A percentile compares a stretch with the other conserved stretches of the same genome.
These are phyloP conservation scores for Patella caerulea DNA, from an alignment of 2,888 invertebrate species.

Conservation along the genomic window DNA sequence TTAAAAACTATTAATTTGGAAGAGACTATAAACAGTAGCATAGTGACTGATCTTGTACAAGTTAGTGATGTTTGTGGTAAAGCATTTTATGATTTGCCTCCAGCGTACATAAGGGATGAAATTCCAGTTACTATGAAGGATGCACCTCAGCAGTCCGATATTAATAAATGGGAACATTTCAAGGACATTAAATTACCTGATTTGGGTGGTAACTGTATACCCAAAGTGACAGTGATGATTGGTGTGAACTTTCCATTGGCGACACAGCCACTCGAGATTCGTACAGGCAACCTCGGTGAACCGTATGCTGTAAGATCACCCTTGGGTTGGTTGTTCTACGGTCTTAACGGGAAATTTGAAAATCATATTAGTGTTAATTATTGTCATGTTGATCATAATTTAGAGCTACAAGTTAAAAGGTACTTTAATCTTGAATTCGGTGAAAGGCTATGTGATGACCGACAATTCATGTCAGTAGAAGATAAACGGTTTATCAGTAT, in stretches of 20 bases:
- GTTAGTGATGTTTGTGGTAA: not conserved
- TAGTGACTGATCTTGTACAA: not conserved
- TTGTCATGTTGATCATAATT: conserved; percentile 77
- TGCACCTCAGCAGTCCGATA: not conserved
- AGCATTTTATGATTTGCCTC: not conserved
- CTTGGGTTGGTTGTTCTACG: conserved; percentile 32
- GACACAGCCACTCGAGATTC: not conserved
- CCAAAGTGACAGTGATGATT: not conserved
- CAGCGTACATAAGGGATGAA: not conserved
- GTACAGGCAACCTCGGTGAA: conserved; percentile 10
- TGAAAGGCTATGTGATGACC: conserved; percentile 78
- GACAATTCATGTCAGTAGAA: conserved; percentile 87
- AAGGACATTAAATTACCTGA: not conserved
- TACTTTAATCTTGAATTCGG: conserved; percentile 29
- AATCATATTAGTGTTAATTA: conserved; percentile 9
- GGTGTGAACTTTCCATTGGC: conserved; percentile 13
- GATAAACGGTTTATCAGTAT: conserved; percentile 16
- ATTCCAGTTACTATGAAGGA: not conserved
- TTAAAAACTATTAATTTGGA: not conserved
- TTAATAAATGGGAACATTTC: conserved; percentile 14
- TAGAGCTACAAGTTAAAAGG: conserved; percentile 86
- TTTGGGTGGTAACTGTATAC: not conserved
- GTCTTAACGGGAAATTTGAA: not conserved
- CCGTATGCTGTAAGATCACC: conserved; percentile 27
- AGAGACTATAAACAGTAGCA: not conserved